phyloP scores from a whole-genome alignment of 2,888 invertebrate genomes.

The Luffia ferchaultella region DNA sequence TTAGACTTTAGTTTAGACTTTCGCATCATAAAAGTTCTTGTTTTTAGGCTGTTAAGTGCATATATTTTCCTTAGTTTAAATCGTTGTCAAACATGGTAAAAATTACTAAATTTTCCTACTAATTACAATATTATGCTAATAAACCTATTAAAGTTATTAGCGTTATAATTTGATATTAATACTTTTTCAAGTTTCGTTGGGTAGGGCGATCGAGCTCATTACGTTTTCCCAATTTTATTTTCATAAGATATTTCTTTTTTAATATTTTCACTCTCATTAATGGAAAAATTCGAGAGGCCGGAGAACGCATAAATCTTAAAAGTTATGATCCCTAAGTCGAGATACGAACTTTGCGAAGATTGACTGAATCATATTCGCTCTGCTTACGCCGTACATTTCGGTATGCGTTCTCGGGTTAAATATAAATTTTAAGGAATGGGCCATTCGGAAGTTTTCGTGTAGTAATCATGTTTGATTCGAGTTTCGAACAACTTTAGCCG shows the following conservation, averaged over 20 bases:
- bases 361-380: neutral
- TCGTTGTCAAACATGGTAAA: too few species aligned
- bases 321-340: neutral
- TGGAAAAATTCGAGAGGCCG: neutral
- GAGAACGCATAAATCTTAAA: neutral
- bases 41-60: too few species aligned
- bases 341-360: neutral
- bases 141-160: too few species aligned
- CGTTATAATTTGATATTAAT: too few species aligned
- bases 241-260: neutral
- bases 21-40: too few species aligned
- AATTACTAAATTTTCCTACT: too few species aligned
- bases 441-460: neutral
- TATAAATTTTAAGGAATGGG: neutral
- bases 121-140: too few species aligned
- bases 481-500: neutral
- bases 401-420: neutral
- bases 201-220: too few species aligned
- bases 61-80: too few species aligned
- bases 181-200: too few species aligned
- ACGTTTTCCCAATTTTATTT: neutral
- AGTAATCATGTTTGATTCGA: neutral
- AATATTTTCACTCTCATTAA: neutral
- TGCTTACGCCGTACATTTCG: neutral
- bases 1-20: too few species aligned